A percentile compares a stretch with the other conserved stretches of the same genome.
Evolutionary conservation across 2,888 invertebrate genomes (phyloP).

Genomic region (Steinernema scapterisci): DNA sequence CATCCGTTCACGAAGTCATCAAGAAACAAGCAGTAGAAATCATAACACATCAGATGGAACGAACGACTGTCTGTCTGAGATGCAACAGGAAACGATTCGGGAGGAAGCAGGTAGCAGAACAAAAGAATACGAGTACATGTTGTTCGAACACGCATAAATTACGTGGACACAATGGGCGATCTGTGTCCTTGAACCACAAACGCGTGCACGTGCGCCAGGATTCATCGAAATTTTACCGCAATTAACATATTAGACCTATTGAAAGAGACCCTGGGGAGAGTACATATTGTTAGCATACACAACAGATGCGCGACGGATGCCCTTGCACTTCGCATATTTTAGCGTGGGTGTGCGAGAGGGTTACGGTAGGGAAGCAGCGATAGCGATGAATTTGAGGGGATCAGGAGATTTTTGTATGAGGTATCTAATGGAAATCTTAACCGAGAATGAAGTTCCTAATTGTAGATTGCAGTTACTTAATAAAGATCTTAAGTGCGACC

Average conservation of each 20-base stretch:
- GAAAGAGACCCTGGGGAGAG: constrained; percentile 1
- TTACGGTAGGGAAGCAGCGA: no score
- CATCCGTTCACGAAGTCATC: no score
- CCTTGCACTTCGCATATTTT: no score
- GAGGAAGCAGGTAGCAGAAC: not conserved
- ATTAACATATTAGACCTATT: constrained; percentile 13
- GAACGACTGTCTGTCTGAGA: not conserved
- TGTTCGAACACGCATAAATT: constrained; percentile 25
- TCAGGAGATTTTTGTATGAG: no score
- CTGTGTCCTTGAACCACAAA: constrained; percentile 15
- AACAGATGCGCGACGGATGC: not conserved
- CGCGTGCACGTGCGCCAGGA: constrained; percentile 10
- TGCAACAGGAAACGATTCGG: not conserved
- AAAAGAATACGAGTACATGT: not conserved
- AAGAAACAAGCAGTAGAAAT: no score
- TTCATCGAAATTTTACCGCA: constrained; percentile 30
- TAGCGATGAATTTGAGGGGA: no score
- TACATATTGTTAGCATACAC: not conserved
- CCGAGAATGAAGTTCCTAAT: no score
- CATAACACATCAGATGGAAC: no score
- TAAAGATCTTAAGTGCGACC: no score
- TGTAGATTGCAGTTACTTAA: no score
- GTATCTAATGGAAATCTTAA: no score
- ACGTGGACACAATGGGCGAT: not conserved
- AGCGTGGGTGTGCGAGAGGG: no score